A percentile compares a stretch with the other conserved stretches of the same genome.
phyloP scores from a whole-genome alignment of 37 sponge, comb jelly and placozoan species.

The Chondrilla cf. caribensis region DNA sequence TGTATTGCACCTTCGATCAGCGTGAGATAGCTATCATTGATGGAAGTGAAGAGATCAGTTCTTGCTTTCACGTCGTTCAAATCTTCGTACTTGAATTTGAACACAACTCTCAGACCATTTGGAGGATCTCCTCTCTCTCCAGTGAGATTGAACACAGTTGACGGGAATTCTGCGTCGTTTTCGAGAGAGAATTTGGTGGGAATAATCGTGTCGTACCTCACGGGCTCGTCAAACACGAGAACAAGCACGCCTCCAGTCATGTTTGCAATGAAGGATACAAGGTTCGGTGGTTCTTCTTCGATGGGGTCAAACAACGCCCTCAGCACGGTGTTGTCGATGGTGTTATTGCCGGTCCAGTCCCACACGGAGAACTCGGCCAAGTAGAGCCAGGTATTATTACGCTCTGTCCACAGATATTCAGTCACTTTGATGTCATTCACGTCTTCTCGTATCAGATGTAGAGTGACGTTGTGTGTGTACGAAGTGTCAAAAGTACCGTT shows the following conservation, averaged over 20 bases:
- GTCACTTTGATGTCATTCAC: constrained; percentile 68
- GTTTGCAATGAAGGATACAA: constrained; percentile 65
- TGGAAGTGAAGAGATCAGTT: constrained; percentile 48
- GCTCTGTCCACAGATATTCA: constrained; percentile 62
- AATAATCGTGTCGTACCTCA: constrained; percentile 46
- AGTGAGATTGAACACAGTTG: constrained; percentile 56
- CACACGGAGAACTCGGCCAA: constrained; percentile 65
- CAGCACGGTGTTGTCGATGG: constrained; percentile 35
- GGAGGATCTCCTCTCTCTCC: constrained; percentile 38
- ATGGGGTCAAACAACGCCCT: constrained; percentile 46
- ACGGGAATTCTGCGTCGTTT: constrained; percentile 40
- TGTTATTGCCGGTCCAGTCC: constrained; percentile 80
- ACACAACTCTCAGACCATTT: constrained; percentile 64
- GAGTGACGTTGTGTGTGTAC: constrained; percentile 59
- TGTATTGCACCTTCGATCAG: constrained; percentile 53
- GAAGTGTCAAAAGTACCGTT: constrained; percentile 52
- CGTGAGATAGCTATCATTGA: constrained; percentile 57
- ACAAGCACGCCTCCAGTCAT: constrained; percentile 67
- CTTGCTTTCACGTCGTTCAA: constrained; percentile 78
- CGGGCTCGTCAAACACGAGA: constrained; percentile 87
- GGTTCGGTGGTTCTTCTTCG: constrained; percentile 53
- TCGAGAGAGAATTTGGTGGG: constrained; percentile 48
- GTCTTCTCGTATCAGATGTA: constrained; percentile 57
- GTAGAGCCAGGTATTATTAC: constrained; percentile 72
- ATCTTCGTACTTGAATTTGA: constrained; percentile 57